Percentiles rank a stretch among this genome's conserved stretches.
phyloP scores from a whole-genome alignment of 2,113 vertebrate genomes.

The Sphyrna mokarran region DNA sequence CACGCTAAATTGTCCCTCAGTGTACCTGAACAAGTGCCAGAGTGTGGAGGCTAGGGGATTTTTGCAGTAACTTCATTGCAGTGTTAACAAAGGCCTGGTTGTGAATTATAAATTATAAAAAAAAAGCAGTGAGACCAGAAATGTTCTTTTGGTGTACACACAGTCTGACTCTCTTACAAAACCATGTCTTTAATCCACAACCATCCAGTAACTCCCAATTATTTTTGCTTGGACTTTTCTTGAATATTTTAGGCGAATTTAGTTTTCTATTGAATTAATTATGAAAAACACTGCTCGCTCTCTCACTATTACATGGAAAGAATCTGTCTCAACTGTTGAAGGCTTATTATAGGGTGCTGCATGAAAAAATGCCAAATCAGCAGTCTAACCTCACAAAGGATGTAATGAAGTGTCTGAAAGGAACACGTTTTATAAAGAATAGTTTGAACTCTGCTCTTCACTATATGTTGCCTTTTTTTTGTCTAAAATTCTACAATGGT shows the following conservation, averaged over 20 bases:
- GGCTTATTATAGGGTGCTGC: neutral
- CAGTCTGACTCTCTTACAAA: neutral
- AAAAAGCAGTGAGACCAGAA: neutral
- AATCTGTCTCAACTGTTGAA: neutral
- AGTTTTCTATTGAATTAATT: neutral
- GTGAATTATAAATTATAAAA: too few relatives aligned
- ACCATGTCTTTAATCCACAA: neutral
- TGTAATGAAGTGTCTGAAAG: neutral
- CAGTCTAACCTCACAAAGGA: neutral
- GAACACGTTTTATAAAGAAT: neutral
- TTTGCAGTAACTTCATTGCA: too few relatives aligned
- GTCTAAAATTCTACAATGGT: neutral
- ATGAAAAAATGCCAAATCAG: neutral
- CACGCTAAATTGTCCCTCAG: too few relatives aligned
- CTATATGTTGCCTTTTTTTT: too few relatives aligned
- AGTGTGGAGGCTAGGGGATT: too few relatives aligned
- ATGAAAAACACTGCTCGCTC: neutral
- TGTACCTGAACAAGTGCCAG: too few relatives aligned
- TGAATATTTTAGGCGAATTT: neutral
- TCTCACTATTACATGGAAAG: neutral
- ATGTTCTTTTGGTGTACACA: neutral
- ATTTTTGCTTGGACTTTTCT: neutral
- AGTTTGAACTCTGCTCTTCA: neutral
- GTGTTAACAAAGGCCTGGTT: too few relatives aligned
- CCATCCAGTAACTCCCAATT: neutral